Base-by-base conservation (phyloP, 2,113 vertebrate genomes). In the Pterocles orientalis region DNA sequence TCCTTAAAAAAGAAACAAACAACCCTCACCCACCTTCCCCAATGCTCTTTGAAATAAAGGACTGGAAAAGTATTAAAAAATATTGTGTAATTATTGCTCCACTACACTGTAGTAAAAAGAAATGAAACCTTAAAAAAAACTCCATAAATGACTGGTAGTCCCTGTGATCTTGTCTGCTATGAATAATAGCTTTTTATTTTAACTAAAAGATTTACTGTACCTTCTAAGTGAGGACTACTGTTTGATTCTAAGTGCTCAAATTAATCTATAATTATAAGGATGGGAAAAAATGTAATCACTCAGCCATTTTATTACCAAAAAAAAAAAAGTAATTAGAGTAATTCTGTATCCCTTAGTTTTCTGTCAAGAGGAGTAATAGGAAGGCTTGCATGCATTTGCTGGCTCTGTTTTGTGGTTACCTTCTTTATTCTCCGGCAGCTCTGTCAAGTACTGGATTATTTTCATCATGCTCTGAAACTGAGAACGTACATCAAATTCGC, bases 391-490 rank as follows among this genome's bases (percentile, higher is more conserved):
- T 53, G 34, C 20, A 50, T n/a, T 77, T 78, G 29, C 51, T 69
- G 73, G 33, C 45, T 84, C 43, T 39, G n/a, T 58, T 86, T 82
- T 5, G 23, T 70, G 41, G 56, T 97, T 95, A 99, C 99, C 98
- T 60, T 99, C 98, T 91, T 98, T 99, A 80, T 99, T 99, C 79
- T 99, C 98, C 2, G 99, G 99, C 41, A 99, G 98, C 68, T 98
- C 94, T 84, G 98, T 96, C 93, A 99, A 98, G 96, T 99, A 99
- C 80, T 98, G 94, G 34, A 99, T 98, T 94, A 99, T 96, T 81
- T 97, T 98, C 96, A 99, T 97, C 85, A 99, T 73, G 5, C 98
- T 98, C 43, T 97, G 95, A 50, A 99, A 95, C 95, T 99, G 99
- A 19, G 98, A 98, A 6, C 29, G 82, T 21, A 98, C 97, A 29